Percentiles rank a stretch among this genome's conserved stretches.
Conservation (phyloP, 92 coral and sea anemone species). For the Zoanthus sociatus region DNA sequence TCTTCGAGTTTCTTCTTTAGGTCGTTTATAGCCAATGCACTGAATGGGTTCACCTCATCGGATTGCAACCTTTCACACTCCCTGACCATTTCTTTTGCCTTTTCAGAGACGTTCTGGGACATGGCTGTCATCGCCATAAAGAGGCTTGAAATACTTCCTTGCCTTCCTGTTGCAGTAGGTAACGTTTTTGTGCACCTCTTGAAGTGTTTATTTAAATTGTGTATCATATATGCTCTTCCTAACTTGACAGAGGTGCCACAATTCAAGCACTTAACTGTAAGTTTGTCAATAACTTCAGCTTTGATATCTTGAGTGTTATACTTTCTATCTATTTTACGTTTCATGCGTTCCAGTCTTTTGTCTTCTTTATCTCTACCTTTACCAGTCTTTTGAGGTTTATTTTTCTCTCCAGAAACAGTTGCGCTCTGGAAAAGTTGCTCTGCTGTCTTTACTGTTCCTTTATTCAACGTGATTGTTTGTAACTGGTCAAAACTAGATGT, state of each 20-base stretch:
- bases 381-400: not conserved
- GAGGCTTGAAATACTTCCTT: not conserved
- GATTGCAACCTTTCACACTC: not conserved
- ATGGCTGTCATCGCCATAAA: not conserved
- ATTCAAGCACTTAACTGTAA: not conserved
- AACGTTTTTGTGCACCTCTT: not conserved
- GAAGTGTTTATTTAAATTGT: not conserved
- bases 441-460: not conserved
- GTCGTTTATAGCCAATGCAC: no score
- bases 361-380: conserved; percentile 1
- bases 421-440: conserved; percentile 3
- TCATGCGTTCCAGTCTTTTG: not conserved
- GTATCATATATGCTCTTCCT: conserved; percentile 1
- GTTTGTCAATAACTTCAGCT: conserved; percentile 4
- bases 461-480: not conserved
- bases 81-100: not conserved
- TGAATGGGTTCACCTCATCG: not conserved
- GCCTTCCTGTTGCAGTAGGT: not conserved
- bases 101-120: conserved; percentile 6
- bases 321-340: not conserved
- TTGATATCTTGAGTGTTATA: not conserved
- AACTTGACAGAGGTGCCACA: conserved; percentile 1
- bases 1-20: no score
- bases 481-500: not conserved
- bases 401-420: not conserved